Conservation (phyloP, 2,888 invertebrate species). For the Pseudococcus jackbeardsleyi region DNA sequence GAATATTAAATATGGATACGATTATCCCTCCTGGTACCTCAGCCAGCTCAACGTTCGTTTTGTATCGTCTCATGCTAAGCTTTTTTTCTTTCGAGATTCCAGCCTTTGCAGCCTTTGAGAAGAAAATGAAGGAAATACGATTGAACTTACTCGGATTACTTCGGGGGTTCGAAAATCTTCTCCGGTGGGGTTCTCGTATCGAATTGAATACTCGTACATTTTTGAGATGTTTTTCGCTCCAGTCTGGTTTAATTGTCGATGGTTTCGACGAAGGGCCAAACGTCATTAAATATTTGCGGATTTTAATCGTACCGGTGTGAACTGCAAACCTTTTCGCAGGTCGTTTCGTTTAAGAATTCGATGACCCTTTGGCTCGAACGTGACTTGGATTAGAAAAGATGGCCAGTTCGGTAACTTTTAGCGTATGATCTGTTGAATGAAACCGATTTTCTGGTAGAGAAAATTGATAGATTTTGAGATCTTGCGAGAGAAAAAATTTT, state of each 20-base stretch:
- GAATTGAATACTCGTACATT: neutral
- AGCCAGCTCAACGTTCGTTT: neutral
- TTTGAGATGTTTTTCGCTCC: neutral
- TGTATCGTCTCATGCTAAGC: too few relatives aligned
- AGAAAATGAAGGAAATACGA: neutral
- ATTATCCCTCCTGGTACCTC: neutral
- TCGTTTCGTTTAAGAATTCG: neutral
- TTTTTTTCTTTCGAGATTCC: too few relatives aligned
- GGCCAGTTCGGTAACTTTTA: too few relatives aligned
- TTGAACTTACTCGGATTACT: neutral
- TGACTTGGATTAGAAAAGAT: neutral
- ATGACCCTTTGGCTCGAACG: neutral
- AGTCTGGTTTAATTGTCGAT: neutral
- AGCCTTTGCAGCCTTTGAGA: neutral
- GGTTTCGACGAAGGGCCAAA: neutral
- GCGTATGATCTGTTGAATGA: too few relatives aligned
- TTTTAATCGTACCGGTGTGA: constrained; percentile 21
- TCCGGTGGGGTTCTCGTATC: too few relatives aligned
- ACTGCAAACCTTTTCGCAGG: neutral
- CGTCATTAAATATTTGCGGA: constrained; percentile 30
- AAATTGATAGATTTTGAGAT: too few relatives aligned
- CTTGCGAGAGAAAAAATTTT: neutral
- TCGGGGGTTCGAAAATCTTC: too few relatives aligned
- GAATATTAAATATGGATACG: constrained; percentile 20
- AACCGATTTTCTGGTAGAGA: too few relatives aligned